These are phyloP conservation scores for Conus canariensis DNA, from an alignment of 2,888 invertebrate genomes.

Conservation along the genomic window DNA sequence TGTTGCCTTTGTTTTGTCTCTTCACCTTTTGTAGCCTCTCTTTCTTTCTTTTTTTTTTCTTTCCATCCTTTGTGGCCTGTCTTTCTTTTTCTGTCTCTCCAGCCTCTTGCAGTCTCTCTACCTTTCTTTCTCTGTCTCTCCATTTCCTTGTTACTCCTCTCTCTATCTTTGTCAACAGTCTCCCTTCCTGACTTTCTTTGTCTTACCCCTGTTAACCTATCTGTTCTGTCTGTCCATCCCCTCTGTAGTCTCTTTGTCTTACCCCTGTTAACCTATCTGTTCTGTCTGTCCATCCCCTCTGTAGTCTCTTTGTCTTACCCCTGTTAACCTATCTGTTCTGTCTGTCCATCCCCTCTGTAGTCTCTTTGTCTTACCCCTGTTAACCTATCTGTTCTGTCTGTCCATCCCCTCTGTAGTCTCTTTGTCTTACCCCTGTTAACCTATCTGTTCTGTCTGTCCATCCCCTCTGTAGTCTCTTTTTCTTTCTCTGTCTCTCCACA, in stretches of 20 bases:
- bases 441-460: neutral
- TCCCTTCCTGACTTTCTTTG: neutral
- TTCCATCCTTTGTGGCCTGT: neutral
- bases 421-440: neutral
- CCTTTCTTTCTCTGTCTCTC: neutral
- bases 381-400: neutral
- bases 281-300: neutral
- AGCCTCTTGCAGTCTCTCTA: neutral
- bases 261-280: neutral
- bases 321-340: neutral
- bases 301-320: neutral
- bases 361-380: neutral
- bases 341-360: neutral
- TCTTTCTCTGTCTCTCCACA: too few relatives aligned
- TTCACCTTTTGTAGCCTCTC: too few relatives aligned
- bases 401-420: neutral
- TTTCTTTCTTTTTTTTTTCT: too few relatives aligned
- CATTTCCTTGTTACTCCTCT: neutral
- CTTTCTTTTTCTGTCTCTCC: neutral
- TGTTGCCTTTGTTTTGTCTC: too few relatives aligned
- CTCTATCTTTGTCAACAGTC: neutral
- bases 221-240: neutral
- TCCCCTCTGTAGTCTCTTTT: too few relatives aligned
- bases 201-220: neutral
- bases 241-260: neutral